A percentile compares a stretch with the other conserved stretches of the same genome.
Conservation (phyloP, 2,797 vertebrate genomes). For the Falco concolor region DNA sequence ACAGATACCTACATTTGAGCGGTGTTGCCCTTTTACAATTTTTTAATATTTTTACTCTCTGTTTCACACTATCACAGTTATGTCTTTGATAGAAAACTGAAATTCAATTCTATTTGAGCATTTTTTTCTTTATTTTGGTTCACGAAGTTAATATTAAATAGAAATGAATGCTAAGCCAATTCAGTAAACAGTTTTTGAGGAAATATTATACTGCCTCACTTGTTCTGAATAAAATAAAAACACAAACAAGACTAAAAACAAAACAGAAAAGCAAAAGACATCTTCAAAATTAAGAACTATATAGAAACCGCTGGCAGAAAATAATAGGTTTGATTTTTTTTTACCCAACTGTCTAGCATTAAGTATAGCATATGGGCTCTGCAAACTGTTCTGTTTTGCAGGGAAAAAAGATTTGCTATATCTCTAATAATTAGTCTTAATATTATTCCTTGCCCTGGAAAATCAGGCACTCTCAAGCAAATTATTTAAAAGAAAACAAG, state of each 20-base stretch:
- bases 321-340: background rate
- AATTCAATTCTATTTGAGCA: background rate
- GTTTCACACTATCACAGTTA: background rate
- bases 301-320: background rate
- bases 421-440: background rate
- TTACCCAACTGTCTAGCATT: background rate
- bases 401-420: background rate
- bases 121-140: background rate
- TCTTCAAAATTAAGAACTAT: background rate
- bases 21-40: background rate
- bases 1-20: background rate
- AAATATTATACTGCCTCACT: background rate
- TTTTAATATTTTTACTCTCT: background rate
- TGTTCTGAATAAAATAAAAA: background rate
- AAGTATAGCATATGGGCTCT: background rate
- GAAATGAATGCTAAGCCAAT: background rate
- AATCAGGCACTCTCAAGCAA: background rate
- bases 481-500: background rate
- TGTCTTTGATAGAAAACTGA: background rate
- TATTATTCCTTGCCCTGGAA: background rate
- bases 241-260: background rate
- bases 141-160: background rate
- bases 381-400: background rate
- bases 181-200: background rate
- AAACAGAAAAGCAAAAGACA: background rate